Conservation (phyloP, 2,113 vertebrate species). For the Nibea coibor region DNA sequence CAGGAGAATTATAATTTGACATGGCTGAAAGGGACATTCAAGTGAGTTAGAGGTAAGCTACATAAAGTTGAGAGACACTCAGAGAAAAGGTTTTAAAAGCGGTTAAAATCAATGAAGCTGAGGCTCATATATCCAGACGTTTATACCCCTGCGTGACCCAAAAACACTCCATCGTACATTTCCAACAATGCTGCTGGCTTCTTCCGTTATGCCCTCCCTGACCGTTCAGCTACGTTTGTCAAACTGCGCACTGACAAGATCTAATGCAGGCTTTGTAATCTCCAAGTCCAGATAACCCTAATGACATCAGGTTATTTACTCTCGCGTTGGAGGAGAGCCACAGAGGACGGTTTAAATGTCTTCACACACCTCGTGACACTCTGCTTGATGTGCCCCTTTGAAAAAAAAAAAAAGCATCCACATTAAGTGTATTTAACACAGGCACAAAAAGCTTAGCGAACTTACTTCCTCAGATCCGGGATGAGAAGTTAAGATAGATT, state of each 20-base stretch:
- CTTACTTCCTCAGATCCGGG: background rate
- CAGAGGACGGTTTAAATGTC: background rate
- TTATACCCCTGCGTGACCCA: background rate
- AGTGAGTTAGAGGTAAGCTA: background rate
- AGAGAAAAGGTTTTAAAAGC: background rate
- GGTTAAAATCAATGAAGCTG: background rate
- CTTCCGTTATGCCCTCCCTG: background rate
- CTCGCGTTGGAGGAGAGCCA: background rate
- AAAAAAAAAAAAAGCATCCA: background rate
- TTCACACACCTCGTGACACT: background rate
- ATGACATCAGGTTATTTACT: slow-evolving; percentile 6
- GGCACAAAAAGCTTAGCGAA: background rate
- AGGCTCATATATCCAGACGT: background rate
- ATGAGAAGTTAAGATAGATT: slow-evolving; percentile 32
- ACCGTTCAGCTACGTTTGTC: background rate
- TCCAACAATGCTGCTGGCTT: background rate
- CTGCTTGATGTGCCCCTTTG: background rate
- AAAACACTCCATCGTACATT: background rate
- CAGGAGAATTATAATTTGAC: background rate
- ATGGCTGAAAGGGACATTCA: background rate
- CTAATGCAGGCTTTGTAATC: background rate
- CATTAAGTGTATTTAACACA: slow-evolving; percentile 10
- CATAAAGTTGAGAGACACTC: background rate
- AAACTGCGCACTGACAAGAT: background rate
- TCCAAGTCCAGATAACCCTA: background rate